These are phyloP conservation scores for Cyprinella venusta DNA, from an alignment of 2,797 vertebrate genomes.

Conservation along the genomic window DNA sequence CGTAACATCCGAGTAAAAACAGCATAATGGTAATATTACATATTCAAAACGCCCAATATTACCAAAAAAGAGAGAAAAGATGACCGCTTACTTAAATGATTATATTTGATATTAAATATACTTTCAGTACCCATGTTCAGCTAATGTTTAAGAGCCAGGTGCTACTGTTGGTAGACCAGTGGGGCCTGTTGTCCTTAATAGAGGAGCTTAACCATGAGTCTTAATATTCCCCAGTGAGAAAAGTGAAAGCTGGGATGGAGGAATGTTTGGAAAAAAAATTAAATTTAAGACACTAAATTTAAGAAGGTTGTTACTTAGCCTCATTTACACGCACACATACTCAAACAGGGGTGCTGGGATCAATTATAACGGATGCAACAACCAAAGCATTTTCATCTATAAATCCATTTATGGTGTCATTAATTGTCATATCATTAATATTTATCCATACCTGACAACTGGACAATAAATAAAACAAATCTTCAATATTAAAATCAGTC, in stretches of 20 bases:
- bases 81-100: neutral
- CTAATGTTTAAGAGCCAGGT: conserved; percentile 20
- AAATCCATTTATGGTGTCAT: too few relatives aligned
- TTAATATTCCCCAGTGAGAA: conserved; percentile 11
- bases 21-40: neutral
- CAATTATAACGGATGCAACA: neutral
- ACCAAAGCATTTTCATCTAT: neutral
- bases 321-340: neutral
- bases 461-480: neutral
- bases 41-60: neutral
- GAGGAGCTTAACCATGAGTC: conserved; percentile 12
- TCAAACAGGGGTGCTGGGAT: neutral
- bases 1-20: neutral
- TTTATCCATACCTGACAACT: neutral
- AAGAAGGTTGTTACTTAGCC: neutral
- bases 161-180: conserved; percentile 1
- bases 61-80: neutral
- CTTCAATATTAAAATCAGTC: neutral
- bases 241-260: conserved; percentile 17
- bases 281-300: neutral
- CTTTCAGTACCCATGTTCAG: neutral
- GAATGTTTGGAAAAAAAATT: neutral
- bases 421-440: neutral
- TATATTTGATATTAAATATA: conserved; percentile 13
- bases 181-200: conserved; percentile 23